phyloP scores from a whole-genome alignment of 1,140 invertebrate genomes.

The Camponotus pennsylvanicus region DNA sequence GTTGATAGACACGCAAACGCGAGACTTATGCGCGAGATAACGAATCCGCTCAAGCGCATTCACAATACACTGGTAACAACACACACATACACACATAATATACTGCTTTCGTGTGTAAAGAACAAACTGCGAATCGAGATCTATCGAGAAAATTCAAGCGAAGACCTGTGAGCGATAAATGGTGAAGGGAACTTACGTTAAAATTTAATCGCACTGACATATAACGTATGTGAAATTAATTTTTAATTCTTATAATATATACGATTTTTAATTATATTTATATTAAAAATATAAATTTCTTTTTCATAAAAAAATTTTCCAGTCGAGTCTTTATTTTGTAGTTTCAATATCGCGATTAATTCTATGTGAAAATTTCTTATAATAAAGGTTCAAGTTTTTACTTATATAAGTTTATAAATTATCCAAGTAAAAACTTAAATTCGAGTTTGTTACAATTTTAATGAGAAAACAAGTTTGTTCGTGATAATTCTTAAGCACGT shows the following conservation, averaged over 20 bases:
- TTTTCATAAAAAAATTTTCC: not conserved
- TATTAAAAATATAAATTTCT: not conserved
- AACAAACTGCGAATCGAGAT: not conserved
- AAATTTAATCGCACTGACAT: not conserved
- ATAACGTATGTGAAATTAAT: not conserved
- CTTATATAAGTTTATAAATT: not conserved
- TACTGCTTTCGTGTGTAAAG: not conserved
- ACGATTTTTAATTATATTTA: not conserved
- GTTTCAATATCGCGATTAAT: not conserved
- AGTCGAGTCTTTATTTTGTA: not conserved
- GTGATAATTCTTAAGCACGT: slow-evolving; percentile 10
- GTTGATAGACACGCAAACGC: not conserved
- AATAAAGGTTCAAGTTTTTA: not conserved
- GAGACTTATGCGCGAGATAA: slow-evolving; percentile 39
- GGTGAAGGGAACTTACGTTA: not conserved
- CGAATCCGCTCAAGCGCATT: slow-evolving; percentile 14
- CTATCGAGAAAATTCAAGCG: not conserved
- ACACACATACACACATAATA: not conserved
- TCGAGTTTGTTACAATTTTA: not conserved
- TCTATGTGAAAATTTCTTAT: not conserved
- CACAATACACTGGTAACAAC: not conserved
- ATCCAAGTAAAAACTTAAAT: not conserved
- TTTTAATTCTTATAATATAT: not conserved
- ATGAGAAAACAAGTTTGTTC: no score
- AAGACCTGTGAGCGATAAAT: not conserved